Evolutionary conservation across 2,113 vertebrate genomes (phyloP).

Genomic region (Elachura formosa): DNA sequence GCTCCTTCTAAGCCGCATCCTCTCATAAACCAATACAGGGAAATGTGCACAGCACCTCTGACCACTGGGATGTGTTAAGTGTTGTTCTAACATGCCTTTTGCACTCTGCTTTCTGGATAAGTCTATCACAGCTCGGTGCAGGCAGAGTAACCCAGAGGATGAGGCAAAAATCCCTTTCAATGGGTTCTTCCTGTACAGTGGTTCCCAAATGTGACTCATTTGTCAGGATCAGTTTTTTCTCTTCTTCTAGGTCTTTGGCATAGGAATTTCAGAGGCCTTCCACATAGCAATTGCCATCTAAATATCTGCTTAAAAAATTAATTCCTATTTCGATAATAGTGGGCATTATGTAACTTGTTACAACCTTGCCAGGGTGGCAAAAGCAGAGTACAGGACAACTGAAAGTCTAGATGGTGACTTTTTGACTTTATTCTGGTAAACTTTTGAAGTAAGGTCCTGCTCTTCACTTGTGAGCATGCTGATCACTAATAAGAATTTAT

Average conservation of each 20-base stretch:
- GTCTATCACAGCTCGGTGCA: background rate
- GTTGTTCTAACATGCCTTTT: background rate
- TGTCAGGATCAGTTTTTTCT: background rate
- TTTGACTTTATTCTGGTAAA: background rate
- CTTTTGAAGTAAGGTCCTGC: background rate
- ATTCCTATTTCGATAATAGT: background rate
- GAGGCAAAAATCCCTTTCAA: background rate
- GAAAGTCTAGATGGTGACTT: background rate
- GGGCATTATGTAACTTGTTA: background rate
- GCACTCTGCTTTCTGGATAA: background rate
- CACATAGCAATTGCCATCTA: background rate
- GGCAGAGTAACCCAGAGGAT: background rate
- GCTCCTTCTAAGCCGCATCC: background rate
- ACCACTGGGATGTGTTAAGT: background rate
- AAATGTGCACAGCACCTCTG: background rate
- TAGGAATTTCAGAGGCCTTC: background rate
- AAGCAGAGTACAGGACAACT: background rate
- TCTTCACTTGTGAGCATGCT: background rate
- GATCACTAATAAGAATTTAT: background rate
- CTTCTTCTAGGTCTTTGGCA: background rate
- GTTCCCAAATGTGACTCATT: background rate
- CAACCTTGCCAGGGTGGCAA: background rate
- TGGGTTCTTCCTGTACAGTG: background rate
- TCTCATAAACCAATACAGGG: background rate
- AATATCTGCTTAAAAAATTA: background rate